Evolutionary conservation across 1,140 invertebrate species (phyloP).

Genomic region (Wiebesia pumilae): DNA sequence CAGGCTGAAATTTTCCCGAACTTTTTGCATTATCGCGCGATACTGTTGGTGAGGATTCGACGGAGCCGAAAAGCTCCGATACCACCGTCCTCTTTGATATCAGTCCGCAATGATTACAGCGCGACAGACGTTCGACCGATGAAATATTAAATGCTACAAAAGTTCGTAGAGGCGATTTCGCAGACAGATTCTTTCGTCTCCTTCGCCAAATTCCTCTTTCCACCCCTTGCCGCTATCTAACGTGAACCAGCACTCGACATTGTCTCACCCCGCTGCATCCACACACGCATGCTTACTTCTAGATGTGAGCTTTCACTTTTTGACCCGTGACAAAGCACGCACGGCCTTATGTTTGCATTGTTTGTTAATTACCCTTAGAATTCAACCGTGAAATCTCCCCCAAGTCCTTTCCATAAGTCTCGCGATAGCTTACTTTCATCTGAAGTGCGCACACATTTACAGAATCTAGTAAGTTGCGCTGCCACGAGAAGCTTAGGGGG

Average conservation of each 20-base stretch:
- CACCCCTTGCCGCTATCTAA: background rate
- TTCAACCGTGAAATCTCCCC: background rate
- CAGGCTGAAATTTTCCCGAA: background rate
- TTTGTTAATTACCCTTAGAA: slow-evolving; percentile 41
- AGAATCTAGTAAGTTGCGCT: background rate
- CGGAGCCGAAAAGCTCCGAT: background rate
- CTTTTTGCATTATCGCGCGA: background rate
- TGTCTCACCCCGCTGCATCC: background rate
- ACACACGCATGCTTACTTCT: background rate
- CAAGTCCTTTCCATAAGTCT: background rate
- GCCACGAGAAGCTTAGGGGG: background rate
- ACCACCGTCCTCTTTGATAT: no score
- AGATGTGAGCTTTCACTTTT: background rate
- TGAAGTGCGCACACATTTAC: background rate
- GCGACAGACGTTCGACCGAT: no score
- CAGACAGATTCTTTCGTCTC: background rate
- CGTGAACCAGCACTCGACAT: no score
- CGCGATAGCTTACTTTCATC: background rate
- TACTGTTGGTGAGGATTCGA: background rate
- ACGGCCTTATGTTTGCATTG: slow-evolving; percentile 13
- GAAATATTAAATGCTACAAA: no score
- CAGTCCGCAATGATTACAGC: no score
- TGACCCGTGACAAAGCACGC: background rate
- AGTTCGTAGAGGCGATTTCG: background rate
- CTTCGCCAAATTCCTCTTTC: background rate